Evolutionary conservation across 2,797 vertebrate species (phyloP), one percentile per base, ranked within the genome.

Genomic region (Micropoecilia bifurca): DNA sequence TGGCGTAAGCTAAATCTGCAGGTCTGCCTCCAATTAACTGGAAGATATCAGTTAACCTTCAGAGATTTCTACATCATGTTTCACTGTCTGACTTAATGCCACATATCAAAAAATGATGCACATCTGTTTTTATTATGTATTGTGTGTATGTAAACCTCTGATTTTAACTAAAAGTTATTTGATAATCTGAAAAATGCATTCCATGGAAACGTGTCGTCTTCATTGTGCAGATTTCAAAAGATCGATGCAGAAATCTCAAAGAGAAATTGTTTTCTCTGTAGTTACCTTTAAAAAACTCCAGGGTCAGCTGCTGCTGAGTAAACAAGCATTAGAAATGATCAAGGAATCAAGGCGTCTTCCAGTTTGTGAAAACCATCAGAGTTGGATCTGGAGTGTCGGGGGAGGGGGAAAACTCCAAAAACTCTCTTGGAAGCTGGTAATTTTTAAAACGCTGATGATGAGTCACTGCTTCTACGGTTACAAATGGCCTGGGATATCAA

Each of bases 401-500:
- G 13, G 45, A 13, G 71, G 80, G 78, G 66, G 41, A 80, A 43
- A 80, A 72, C 41, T 77, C 36, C 73, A 86, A 78, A 82, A 78
- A 90, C 83, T 82, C 83, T 86, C 82, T 59, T 47, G 75, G 74
- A 91, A 85, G 81, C 63, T 79, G 46, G 77, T 57, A 84, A 41
- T 92, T 91, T 90, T 82, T 83, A 90, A 90, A 92, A 90, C 86
- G 91, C 91, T 93, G 90, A 93, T 91, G 83, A 83, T 81, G 39
- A 81, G 72, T 73, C 80, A 82, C 81, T 77, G 78, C 86, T 83
- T 88, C 89, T 76, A 81, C 36, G 48, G 83, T 92, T 89, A 94
- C 87, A 94, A 93, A 95, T 91, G 86, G 82, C 80, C 86, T 75
- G 63, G 76, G 75, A 92, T 92, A 91, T 94, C 91, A 90, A 94